These are phyloP conservation scores for Drosophila lacicola DNA, from an alignment of 2,888 invertebrate species.

Conservation along the genomic window DNA sequence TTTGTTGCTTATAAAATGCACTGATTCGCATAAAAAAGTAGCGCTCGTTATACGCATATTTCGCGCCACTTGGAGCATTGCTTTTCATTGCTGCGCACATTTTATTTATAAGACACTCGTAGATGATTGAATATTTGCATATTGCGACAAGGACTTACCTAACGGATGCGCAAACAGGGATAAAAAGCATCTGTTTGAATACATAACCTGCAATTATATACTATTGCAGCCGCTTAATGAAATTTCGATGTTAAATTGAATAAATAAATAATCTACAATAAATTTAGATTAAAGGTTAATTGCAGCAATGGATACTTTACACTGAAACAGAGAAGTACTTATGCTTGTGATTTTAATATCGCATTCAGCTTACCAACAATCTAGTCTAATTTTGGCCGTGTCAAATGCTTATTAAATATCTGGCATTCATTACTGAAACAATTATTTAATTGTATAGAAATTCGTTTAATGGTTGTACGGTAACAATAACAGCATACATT, in stretches of 20 bases:
- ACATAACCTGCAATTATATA: not conserved
- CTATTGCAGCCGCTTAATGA: too few species aligned
- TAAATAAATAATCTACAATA: too few species aligned
- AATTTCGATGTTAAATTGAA: too few species aligned
- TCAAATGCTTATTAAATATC: not conserved
- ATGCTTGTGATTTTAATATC: too few species aligned
- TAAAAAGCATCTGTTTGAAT: not conserved
- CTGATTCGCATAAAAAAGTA: constrained; percentile 68
- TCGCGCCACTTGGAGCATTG: constrained; percentile 50
- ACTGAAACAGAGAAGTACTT: too few species aligned
- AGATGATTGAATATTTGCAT: constrained; percentile 61
- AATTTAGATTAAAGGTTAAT: too few species aligned
- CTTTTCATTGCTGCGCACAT: constrained; percentile 38
- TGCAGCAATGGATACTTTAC: too few species aligned
- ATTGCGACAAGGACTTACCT: constrained; percentile 24
- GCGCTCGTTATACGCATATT: constrained; percentile 71
- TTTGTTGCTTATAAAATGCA: constrained; percentile 60
- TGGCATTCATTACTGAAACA: too few species aligned
- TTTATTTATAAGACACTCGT: constrained; percentile 53
- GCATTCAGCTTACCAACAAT: too few species aligned
- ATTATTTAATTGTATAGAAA: too few species aligned
- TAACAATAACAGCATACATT: not conserved
- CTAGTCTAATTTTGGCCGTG: not conserved
- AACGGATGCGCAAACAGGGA: not conserved
- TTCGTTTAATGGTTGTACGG: too few species aligned